These are phyloP conservation scores for Cerastis rubricosa DNA, from an alignment of 2,888 invertebrate species.

Conservation along the genomic window DNA sequence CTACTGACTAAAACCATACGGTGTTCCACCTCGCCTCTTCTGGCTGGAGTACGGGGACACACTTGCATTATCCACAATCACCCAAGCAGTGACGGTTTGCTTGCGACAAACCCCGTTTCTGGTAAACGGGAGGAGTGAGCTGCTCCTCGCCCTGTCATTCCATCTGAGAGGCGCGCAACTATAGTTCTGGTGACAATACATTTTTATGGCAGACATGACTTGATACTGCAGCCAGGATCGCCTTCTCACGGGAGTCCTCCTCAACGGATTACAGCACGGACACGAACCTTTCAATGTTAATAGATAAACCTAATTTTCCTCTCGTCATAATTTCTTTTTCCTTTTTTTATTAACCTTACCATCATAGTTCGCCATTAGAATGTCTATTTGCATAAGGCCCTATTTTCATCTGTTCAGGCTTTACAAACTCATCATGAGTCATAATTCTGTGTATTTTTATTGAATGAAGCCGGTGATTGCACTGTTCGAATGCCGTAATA, in stretches of 20 bases:
- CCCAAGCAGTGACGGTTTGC: too few species aligned
- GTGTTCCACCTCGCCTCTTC: too few species aligned
- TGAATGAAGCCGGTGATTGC: constrained; percentile 19
- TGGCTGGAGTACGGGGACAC: too few species aligned
- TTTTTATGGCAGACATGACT: too few species aligned
- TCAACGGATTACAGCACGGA: neutral
- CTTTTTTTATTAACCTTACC: neutral
- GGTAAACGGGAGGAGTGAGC: too few species aligned
- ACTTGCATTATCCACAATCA: too few species aligned
- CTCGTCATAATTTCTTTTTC: neutral
- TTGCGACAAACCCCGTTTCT: too few species aligned
- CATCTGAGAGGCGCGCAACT: too few species aligned
- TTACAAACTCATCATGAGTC: neutral
- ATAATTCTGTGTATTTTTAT: constrained; percentile 6
- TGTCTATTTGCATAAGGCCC: neutral
- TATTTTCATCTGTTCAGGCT: neutral
- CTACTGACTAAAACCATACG: too few species aligned
- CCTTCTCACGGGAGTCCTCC: neutral
- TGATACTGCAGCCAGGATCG: too few species aligned
- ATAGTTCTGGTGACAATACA: too few species aligned
- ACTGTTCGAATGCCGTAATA: constrained; percentile 18
- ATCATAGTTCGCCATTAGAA: neutral
- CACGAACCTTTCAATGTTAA: neutral
- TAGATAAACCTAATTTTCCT: neutral
- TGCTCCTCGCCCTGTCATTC: too few species aligned